Evolutionary conservation across 2,888 invertebrate genomes (phyloP).

Genomic region (Zygothrica quintamaculata): DNA sequence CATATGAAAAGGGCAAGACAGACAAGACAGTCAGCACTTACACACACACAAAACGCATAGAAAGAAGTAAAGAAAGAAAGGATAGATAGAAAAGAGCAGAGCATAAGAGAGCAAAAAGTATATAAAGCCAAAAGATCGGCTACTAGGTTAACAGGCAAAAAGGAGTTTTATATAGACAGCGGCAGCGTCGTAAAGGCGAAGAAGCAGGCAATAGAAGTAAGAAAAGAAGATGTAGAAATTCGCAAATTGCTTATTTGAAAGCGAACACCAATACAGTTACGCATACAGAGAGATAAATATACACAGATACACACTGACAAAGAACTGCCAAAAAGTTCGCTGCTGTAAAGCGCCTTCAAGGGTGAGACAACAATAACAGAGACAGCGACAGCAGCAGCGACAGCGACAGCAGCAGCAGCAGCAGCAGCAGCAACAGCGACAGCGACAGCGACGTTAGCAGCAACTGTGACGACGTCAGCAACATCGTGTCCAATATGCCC

Average conservation of each 20-base stretch:
- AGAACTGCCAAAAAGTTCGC: constrained; percentile 28
- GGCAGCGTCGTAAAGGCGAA: constrained; percentile 30
- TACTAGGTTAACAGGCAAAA: constrained; percentile 75
- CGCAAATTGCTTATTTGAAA: constrained; percentile 76
- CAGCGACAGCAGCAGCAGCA: constrained; percentile 31
- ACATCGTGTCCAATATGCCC: constrained; percentile 80
- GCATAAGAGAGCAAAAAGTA: constrained; percentile 10
- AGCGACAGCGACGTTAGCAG: constrained; percentile 16
- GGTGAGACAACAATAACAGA: constrained; percentile 63
- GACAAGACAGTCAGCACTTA: too few species aligned
- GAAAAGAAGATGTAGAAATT: constrained; percentile 63
- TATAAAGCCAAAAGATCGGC: constrained; percentile 62
- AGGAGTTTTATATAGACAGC: not conserved
- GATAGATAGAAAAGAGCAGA: constrained; percentile 32
- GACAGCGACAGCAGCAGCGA: constrained; percentile 23
- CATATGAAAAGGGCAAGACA: not conserved
- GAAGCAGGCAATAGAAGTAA: constrained; percentile 46
- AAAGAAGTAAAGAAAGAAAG: constrained; percentile 24
- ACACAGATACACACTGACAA: constrained; percentile 23
- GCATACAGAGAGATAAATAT: constrained; percentile 32
- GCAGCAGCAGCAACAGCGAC: constrained; percentile 19
- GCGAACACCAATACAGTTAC: constrained; percentile 70
- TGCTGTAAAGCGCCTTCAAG: constrained; percentile 75
- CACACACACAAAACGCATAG: constrained; percentile 32
- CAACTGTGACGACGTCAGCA: constrained; percentile 37